These are phyloP conservation scores for Drosophila setifemur DNA, from an alignment of 1,140 invertebrate genomes.

Conservation along the genomic window DNA sequence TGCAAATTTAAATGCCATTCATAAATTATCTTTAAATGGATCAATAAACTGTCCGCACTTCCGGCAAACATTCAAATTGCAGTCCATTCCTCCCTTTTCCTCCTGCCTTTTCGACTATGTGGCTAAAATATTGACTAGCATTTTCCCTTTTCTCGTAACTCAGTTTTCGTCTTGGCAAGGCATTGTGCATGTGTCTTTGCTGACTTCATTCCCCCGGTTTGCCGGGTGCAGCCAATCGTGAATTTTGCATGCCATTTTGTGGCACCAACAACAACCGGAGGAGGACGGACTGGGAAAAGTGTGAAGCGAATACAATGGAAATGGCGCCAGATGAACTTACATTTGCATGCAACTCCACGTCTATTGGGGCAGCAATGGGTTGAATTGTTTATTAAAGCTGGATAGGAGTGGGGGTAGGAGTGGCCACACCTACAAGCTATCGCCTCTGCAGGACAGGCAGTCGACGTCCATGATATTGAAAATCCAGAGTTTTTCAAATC, in stretches of 20 bases:
- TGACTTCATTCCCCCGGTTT: conserved; percentile 31
- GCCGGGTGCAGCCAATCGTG: conserved; percentile 25
- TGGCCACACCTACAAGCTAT: neutral
- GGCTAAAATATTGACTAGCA: conserved; percentile 35
- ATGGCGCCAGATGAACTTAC: conserved; percentile 42
- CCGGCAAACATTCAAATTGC: neutral
- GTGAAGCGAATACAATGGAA: conserved; percentile 25
- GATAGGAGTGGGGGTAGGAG: conserved; percentile 5
- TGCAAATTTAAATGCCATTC: no score
- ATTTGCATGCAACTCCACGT: conserved; percentile 20
- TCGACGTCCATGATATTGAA: conserved; percentile 39
- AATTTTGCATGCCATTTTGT: conserved; percentile 33
- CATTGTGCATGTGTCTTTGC: conserved; percentile 18
- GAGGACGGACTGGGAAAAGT: neutral
- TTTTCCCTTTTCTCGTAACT: conserved; percentile 25
- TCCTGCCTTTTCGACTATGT: neutral
- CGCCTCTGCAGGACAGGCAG: conserved; percentile 2
- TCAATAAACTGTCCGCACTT: conserved; percentile 6
- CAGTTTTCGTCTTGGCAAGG: conserved; percentile 11
- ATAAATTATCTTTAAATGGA: neutral
- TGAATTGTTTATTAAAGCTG: conserved; percentile 58
- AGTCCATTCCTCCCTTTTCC: no score
- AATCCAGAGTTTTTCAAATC: conserved; percentile 64
- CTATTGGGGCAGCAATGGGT: conserved; percentile 19
- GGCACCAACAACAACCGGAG: conserved; percentile 2